Evolutionary conservation across 2,888 invertebrate genomes (phyloP).

Genomic region (Tortricodes alternella): DNA sequence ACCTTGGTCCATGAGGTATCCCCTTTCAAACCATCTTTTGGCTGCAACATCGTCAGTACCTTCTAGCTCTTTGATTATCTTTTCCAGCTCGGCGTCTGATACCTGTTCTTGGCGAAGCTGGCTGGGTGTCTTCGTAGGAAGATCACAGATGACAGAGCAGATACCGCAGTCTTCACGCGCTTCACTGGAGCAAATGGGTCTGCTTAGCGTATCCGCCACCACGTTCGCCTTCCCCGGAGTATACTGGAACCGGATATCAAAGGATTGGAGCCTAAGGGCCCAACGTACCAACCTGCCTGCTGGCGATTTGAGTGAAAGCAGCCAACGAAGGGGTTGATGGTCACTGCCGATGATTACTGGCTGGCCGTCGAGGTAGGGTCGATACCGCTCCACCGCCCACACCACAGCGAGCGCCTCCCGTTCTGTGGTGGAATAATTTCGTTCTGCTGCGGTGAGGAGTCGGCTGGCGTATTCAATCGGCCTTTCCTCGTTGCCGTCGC

Average conservation of each 20-base stretch:
- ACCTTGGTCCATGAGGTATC: background rate
- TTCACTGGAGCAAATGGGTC: slow-evolving; percentile 23
- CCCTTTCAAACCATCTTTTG: background rate
- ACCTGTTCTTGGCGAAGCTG: too few species aligned
- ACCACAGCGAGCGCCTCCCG: slow-evolving; percentile 38
- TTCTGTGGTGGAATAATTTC: slow-evolving; percentile 51
- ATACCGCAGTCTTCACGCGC: too few species aligned
- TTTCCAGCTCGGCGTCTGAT: slow-evolving; percentile 28
- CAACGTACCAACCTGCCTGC: slow-evolving; percentile 60
- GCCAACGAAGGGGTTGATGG: slow-evolving; percentile 64
- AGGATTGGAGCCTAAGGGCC: slow-evolving; percentile 53
- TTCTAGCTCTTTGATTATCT: slow-evolving; percentile 36
- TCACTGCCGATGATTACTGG: slow-evolving; percentile 53
- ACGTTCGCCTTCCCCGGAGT: too few species aligned
- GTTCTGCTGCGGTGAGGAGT: slow-evolving; percentile 32
- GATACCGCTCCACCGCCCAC: slow-evolving; percentile 28
- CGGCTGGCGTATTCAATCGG: too few species aligned
- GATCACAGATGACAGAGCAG: too few species aligned
- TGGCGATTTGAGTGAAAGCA: slow-evolving; percentile 57
- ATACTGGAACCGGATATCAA: slow-evolving; percentile 49
- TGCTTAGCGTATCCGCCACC: slow-evolving; percentile 55
- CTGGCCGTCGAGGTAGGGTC: slow-evolving; percentile 50
- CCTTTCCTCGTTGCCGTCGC: slow-evolving; percentile 32
- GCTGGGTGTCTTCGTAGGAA: too few species aligned
- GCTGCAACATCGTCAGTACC: slow-evolving; percentile 1